Percentiles rank a stretch among this genome's conserved stretches.
These are phyloP conservation scores for Champsocephalus gunnari DNA, from an alignment of 2,797 vertebrate species.

Conservation along the genomic window DNA sequence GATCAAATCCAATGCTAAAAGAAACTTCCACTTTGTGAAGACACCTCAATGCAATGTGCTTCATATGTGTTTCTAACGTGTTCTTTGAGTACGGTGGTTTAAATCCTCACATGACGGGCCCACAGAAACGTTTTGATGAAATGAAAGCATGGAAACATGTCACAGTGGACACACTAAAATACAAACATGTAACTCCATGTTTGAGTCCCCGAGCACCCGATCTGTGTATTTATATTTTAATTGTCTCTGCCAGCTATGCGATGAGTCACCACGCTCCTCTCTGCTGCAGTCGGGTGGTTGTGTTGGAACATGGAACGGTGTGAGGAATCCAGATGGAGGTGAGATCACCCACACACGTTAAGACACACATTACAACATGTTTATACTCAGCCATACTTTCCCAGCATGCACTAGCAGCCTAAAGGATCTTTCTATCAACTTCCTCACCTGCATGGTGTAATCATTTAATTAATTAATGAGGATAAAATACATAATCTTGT, in stretches of 20 bases:
- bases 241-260: conserved; percentile 23
- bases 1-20: background rate
- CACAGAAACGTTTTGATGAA: too few relatives aligned
- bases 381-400: background rate
- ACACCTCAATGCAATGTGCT: too few relatives aligned
- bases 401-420: background rate
- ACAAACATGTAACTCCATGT: background rate
- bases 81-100: too few relatives aligned
- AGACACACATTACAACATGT: background rate
- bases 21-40: background rate
- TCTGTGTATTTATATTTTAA: conserved; percentile 47
- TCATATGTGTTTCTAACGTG: too few relatives aligned
- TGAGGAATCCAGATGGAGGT: background rate
- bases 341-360: conserved; percentile 5
- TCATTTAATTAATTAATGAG: too few relatives aligned
- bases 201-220: conserved; percentile 17
- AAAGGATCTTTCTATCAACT: background rate
- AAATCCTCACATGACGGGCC: too few relatives aligned
- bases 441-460: too few relatives aligned
- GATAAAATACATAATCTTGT: too few relatives aligned
- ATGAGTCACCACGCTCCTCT: conserved; percentile 40
- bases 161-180: background rate
- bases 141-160: too few relatives aligned
- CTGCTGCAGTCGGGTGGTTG: background rate
- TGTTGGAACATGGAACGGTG: background rate